phyloP scores from a whole-genome alignment of 2,888 invertebrate genomes.

The Lepas anatifera region DNA sequence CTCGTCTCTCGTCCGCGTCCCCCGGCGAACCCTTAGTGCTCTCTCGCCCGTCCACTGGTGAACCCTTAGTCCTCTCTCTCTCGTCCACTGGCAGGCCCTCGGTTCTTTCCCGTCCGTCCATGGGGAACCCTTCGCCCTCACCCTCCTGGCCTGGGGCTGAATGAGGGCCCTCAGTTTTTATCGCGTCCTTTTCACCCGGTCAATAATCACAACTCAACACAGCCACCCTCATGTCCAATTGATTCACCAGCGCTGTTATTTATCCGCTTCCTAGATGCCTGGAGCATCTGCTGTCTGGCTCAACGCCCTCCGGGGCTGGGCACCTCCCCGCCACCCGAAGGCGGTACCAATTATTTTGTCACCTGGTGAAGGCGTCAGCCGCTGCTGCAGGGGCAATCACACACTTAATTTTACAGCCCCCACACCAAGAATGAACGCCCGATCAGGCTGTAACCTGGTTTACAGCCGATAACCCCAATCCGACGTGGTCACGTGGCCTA shows the following conservation, averaged over 20 bases:
- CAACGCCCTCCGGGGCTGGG: background rate
- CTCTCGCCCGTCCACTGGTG: too few relatives aligned
- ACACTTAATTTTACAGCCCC: slow-evolving; percentile 2
- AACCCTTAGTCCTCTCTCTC: too few relatives aligned
- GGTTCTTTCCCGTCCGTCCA: too few relatives aligned
- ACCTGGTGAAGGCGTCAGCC: background rate
- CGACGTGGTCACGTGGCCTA: background rate
- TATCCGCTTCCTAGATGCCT: background rate
- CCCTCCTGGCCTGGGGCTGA: too few relatives aligned
- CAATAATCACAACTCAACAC: slow-evolving; percentile 2
- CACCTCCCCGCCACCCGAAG: background rate
- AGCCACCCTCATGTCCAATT: background rate
- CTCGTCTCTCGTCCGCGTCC: too few relatives aligned
- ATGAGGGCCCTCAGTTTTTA: too few relatives aligned
- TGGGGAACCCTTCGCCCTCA: too few relatives aligned
- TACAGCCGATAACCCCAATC: background rate
- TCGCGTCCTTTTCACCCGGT: too few relatives aligned
- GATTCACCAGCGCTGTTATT: background rate
- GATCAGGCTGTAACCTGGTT: background rate
- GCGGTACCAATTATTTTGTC: background rate
- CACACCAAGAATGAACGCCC: background rate
- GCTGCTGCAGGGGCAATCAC: background rate
- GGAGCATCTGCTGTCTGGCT: too few relatives aligned
- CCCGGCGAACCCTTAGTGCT: too few relatives aligned
- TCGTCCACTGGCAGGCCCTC: too few relatives aligned